Conservation (phyloP, 2,888 invertebrate genomes). For the Tetragonula carbonaria region DNA sequence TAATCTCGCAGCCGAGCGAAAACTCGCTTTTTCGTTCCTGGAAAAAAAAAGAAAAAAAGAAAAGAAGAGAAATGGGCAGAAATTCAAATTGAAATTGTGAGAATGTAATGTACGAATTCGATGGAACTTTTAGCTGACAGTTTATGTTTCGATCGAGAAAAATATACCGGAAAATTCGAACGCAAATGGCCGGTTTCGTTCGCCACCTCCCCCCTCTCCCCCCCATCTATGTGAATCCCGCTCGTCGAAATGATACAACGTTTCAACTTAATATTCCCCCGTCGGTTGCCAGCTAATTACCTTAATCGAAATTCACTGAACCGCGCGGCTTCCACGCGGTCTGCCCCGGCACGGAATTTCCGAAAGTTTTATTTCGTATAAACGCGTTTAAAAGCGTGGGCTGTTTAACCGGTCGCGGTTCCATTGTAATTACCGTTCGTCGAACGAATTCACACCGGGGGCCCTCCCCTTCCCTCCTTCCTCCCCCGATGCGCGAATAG, state of each 20-base stretch:
- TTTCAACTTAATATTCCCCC: slow-evolving; percentile 22
- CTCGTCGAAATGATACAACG: slow-evolving; percentile 2
- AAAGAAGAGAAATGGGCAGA: background rate
- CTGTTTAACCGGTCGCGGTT: background rate
- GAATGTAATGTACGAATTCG: too few relatives aligned
- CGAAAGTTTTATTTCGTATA: slow-evolving; percentile 53
- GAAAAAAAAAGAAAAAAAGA: background rate
- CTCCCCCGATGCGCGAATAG: slow-evolving; percentile 48
- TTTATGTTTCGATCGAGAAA: background rate
- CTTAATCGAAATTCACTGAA: slow-evolving; percentile 47
- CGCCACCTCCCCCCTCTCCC: too few relatives aligned
- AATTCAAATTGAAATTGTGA: too few relatives aligned
- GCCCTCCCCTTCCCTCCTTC: background rate
- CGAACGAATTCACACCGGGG: slow-evolving; percentile 61
- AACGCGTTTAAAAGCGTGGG: slow-evolving; percentile 47
- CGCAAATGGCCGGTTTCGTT: background rate
- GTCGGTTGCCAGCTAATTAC: slow-evolving; percentile 41
- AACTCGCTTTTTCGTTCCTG: too few relatives aligned
- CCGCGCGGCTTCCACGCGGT: slow-evolving; percentile 12
- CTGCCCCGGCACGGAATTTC: slow-evolving; percentile 33
- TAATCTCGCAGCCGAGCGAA: too few relatives aligned
- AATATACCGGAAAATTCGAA: background rate
- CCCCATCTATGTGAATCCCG: too few relatives aligned
- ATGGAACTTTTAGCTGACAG: too few relatives aligned
- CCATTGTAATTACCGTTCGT: slow-evolving; percentile 61